Conservation (phyloP, 1,140 invertebrate genomes). For the Octopus bimaculoides region DNA sequence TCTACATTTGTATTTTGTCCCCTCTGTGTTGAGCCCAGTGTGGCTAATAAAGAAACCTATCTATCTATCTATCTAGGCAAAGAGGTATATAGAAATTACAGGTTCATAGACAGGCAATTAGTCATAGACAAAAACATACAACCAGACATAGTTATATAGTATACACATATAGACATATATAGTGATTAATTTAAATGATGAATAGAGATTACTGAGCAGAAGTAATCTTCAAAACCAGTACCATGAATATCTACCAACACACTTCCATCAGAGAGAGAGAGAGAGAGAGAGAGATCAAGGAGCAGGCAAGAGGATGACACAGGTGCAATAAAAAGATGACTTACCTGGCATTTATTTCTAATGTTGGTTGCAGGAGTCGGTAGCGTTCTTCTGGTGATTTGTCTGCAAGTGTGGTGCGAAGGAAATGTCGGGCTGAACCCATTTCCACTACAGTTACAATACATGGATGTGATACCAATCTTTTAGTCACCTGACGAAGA, state of each 20-base stretch:
- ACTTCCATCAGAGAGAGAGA: not conserved
- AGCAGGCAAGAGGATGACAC: not conserved
- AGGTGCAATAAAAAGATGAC: conserved; percentile 23
- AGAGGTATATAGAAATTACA: too few species aligned
- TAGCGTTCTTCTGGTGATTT: conserved; percentile 83
- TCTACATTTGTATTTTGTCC: too few species aligned
- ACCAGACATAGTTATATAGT: too few species aligned
- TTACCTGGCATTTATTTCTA: conserved; percentile 91
- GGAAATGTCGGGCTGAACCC: conserved; percentile 91
- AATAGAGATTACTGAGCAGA: too few species aligned
- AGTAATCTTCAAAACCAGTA: not conserved
- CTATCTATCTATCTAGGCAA: too few species aligned
- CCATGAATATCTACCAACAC: not conserved
- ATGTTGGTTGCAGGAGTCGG: conserved; percentile 80
- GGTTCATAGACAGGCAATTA: too few species aligned
- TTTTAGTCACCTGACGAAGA: conserved; percentile 67
- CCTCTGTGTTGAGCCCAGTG: too few species aligned
- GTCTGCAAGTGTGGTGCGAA: conserved; percentile 82
- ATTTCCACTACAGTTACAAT: conserved; percentile 93
- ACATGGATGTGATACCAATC: conserved; percentile 86
- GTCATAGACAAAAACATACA: too few species aligned
- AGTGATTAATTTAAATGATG: too few species aligned
- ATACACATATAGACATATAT: too few species aligned
- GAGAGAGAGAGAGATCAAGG: not conserved
- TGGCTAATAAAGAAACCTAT: too few species aligned